Base-by-base conservation (phyloP, 1,140 invertebrate species). In the Cyphomyrmex costatus region DNA sequence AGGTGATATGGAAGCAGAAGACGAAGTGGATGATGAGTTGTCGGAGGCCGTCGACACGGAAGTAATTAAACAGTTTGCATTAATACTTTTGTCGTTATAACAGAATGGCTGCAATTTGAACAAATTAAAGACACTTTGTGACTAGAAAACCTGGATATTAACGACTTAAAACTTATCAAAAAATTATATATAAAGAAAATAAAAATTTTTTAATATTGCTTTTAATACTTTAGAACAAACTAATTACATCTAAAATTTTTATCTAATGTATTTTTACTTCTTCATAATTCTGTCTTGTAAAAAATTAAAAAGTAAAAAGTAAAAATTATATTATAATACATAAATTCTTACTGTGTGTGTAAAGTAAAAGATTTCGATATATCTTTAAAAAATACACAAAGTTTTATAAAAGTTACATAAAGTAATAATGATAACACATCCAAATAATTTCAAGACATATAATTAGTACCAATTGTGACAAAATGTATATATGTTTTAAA, bases 1-100 rank as follows among this genome's bases (percentile, higher is more conserved):
- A 93, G 93, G 93, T 95, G 94, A 94, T 93, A 95, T 95, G 94
- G 94, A 95, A 90, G 90, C 94, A 77, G 94, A 93, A 87, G 94
- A 94, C 90, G 94, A 95, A 91, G 88, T 93, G 90, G 94, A 95
- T 85, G 94, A 94, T 85, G 93, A 95, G 87, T 86, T 92, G 88
- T 88, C 92, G 86, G 92, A 89, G 86, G 90, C 90, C 85, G 88
- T 90, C 88, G 91, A 92, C 89, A 92, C 91, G 89, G 90, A 93
- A 92, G 93, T 91, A 90, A 86, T 80, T 65, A 78, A 77, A 85
- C 60, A 60, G 56, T 61, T 73, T 74, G n/a, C 53, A 83, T 60
- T 83, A 74, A 60, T 83, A 36, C 36, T 74, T 83, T 73, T 46
- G 53, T 53, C 33, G 36, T 83, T 21, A 19, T 60, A 49, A 60